A percentile compares a stretch with the other conserved stretches of the same genome.
phyloP scores from a whole-genome alignment of 1,140 invertebrate species.

The Zaprionus capensis region DNA sequence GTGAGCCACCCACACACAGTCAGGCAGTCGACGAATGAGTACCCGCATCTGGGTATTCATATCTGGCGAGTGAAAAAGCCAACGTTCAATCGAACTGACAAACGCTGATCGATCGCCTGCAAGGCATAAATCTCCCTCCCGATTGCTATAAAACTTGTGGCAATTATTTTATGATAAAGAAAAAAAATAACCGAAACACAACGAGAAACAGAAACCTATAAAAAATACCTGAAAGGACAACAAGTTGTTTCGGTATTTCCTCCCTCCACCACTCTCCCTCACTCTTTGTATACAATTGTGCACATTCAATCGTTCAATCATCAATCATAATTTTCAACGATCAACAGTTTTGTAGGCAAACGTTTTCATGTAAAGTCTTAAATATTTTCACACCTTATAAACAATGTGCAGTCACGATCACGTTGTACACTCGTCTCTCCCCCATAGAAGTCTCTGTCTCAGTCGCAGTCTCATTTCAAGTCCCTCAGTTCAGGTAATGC shows the following conservation, averaged over 20 bases:
- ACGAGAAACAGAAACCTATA: conserved; percentile 29
- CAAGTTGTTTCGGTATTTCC: conserved; percentile 58
- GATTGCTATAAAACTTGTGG: conserved; percentile 50
- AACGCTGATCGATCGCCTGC: conserved; percentile 74
- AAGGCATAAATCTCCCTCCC: conserved; percentile 61
- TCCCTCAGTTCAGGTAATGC: conserved; percentile 58
- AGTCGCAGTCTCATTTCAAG: background rate
- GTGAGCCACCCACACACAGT: conserved; percentile 49
- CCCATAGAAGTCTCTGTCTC: background rate
- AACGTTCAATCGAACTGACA: conserved; percentile 57
- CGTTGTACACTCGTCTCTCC: conserved; percentile 36
- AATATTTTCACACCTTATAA: conserved; percentile 84
- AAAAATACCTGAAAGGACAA: conserved; percentile 64
- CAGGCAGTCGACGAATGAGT: conserved; percentile 16
- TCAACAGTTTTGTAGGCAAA: conserved; percentile 83
- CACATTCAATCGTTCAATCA: conserved; percentile 71
- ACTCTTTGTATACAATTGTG: conserved; percentile 49
- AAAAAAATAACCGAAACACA: conserved; percentile 24
- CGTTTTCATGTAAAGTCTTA: conserved; percentile 81
- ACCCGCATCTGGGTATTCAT: conserved; percentile 27
- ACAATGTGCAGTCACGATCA: conserved; percentile 81
- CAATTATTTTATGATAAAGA: conserved; percentile 75
- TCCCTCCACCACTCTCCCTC: background rate
- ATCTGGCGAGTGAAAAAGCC: conserved; percentile 21
- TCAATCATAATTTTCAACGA: conserved; percentile 84